A percentile compares a stretch with the other conserved stretches of the same genome.
Evolutionary conservation across 2,888 invertebrate genomes (phyloP).

Genomic region (Anagyrus pseudococci): DNA sequence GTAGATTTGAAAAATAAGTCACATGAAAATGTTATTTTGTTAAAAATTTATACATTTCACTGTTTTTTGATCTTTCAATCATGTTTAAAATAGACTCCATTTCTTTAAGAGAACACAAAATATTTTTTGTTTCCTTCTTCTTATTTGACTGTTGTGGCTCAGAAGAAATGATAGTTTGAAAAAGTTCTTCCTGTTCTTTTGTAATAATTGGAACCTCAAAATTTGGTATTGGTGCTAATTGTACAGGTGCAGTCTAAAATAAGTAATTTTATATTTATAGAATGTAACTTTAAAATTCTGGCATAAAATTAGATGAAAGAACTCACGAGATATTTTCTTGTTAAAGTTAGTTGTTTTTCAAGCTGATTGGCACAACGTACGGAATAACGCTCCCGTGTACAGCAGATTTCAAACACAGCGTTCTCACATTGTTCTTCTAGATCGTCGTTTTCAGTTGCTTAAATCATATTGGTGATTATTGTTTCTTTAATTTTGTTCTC

Average conservation of each 20-base stretch:
- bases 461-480: too few species aligned
- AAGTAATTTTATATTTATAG: constrained; percentile 1
- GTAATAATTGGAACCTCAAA: constrained; percentile 34
- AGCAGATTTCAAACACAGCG: constrained; percentile 49
- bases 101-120: constrained; percentile 45
- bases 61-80: constrained; percentile 44
- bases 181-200: constrained; percentile 37
- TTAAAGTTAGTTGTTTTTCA: constrained; percentile 43
- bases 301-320: neutral
- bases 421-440: constrained; percentile 53
- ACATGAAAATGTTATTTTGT: constrained; percentile 9
- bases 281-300: neutral
- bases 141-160: constrained; percentile 16
- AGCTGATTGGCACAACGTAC: constrained; percentile 48
- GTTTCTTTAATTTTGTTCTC: too few species aligned
- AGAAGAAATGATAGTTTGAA: constrained; percentile 26
- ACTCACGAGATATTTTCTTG: constrained; percentile 34
- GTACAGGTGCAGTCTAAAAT: constrained; percentile 19
- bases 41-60: constrained; percentile 29
- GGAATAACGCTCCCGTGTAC: constrained; percentile 51
- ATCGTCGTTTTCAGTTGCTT: constrained; percentile 33
- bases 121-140: constrained; percentile 32
- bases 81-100: constrained; percentile 45
- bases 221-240: constrained; percentile 11
- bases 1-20: neutral